These are phyloP conservation scores for Moxostoma hubbsi DNA, from an alignment of 2,797 vertebrate species.

Conservation along the genomic window DNA sequence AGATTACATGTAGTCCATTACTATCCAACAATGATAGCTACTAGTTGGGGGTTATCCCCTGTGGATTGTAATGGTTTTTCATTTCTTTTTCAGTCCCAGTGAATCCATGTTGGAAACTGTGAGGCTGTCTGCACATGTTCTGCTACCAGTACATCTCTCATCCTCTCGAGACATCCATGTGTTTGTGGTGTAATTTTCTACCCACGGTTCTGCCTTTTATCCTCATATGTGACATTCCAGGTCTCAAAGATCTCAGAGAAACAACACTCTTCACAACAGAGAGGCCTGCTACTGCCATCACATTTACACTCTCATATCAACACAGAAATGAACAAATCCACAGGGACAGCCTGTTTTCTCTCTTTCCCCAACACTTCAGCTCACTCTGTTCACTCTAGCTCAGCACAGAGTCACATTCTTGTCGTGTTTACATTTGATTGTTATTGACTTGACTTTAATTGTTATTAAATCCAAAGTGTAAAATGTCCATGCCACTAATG, in stretches of 20 bases:
- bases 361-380: conserved; percentile 25
- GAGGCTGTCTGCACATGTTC: conserved; percentile 16
- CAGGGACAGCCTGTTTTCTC: conserved; percentile 64
- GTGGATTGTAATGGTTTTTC: background rate
- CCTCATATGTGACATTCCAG: conserved; percentile 75
- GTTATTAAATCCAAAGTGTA: too few species aligned
- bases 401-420: conserved; percentile 1
- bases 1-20: too few species aligned
- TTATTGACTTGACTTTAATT: background rate
- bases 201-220: conserved; percentile 70
- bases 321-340: conserved; percentile 72
- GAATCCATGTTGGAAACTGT: background rate
- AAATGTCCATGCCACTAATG: background rate
- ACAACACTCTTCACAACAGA: conserved; percentile 57
- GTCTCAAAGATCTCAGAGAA: conserved; percentile 64
- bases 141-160: conserved; percentile 21
- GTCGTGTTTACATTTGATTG: background rate
- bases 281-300: conserved; percentile 67
- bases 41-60: background rate
- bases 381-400: conserved; percentile 9
- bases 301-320: conserved; percentile 70
- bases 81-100: background rate
- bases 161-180: conserved; percentile 62
- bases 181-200: conserved; percentile 68
- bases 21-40: background rate